Evolutionary conservation across 2,888 invertebrate species (phyloP).

Genomic region (Crocallis elinguaria): DNA sequence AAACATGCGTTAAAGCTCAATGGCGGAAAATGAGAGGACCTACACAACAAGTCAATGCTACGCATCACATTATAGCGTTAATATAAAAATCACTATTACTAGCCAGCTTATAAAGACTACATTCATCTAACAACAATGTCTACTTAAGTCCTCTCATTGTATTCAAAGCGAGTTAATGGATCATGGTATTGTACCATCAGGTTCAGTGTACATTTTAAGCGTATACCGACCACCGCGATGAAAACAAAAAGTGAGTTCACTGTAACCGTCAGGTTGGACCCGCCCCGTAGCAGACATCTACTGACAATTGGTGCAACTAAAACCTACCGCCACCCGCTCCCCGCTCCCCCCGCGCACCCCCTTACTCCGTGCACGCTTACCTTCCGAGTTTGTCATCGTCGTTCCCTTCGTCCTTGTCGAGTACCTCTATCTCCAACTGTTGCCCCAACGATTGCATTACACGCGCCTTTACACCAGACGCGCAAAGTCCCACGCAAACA

Average conservation of each 20-base stretch:
- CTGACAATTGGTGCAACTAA: conserved; percentile 17
- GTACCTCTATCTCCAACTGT: conserved; percentile 89
- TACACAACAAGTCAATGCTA: background rate
- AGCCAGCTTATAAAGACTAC: background rate
- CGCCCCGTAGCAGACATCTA: conserved; percentile 20
- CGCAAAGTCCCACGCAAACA: conserved; percentile 70
- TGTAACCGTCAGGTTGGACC: conserved; percentile 8
- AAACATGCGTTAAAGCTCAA: conserved; percentile 35
- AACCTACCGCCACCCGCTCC: conserved; percentile 32
- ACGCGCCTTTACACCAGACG: conserved; percentile 77
- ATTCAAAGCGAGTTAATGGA: conserved; percentile 14
- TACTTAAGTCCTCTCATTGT: conserved; percentile 19
- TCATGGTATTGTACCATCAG: conserved; percentile 3
- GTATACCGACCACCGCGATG: background rate
- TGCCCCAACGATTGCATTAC: conserved; percentile 89
- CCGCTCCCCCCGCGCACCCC: conserved; percentile 29
- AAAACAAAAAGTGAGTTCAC: background rate
- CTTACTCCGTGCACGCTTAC: conserved; percentile 81
- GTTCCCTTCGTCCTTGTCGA: conserved; percentile 94
- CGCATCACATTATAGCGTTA: background rate
- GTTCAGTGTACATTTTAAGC: conserved; percentile 15
- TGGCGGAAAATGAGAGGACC: conserved; percentile 30
- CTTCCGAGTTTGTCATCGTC: conserved; percentile 95
- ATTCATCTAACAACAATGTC: background rate
- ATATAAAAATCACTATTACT: background rate